Conservation (phyloP, 2,113 vertebrate species). For the Coptodon rendalli region DNA sequence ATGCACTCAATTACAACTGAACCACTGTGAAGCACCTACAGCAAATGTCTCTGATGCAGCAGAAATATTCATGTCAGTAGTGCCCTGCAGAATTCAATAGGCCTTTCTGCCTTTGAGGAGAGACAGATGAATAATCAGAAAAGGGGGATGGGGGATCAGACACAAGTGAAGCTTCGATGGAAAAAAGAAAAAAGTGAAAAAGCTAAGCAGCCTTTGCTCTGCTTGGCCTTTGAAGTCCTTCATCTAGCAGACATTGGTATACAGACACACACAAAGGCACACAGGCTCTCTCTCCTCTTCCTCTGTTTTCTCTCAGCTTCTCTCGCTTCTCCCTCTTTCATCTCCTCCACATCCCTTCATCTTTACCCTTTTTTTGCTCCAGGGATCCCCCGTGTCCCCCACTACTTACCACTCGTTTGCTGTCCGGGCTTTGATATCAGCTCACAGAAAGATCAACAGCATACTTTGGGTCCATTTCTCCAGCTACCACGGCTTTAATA, state of each 20-base stretch:
- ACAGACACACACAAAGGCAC: constrained; percentile 45
- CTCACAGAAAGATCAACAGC: constrained; percentile 54
- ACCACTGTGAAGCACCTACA: constrained; percentile 29
- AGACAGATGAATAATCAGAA: constrained; percentile 64
- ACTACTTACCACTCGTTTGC: constrained; percentile 53
- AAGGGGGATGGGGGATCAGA: constrained; percentile 18
- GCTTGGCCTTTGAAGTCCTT: constrained; percentile 62
- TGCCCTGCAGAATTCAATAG: constrained; percentile 54
- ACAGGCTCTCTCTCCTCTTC: constrained; percentile 9
- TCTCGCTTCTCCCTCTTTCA: constrained; percentile 45
- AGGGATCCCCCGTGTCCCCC: constrained; percentile 51
- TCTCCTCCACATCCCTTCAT: constrained; percentile 65
- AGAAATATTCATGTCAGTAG: constrained; percentile 65
- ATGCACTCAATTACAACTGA: constrained; percentile 46
- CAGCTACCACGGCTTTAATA: constrained; percentile 51
- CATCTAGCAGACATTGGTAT: constrained; percentile 44
- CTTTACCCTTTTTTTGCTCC: constrained; percentile 59
- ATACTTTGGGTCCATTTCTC: constrained; percentile 50
- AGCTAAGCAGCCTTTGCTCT: constrained; percentile 59
- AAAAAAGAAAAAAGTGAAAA: constrained; percentile 29
- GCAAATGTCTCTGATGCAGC: constrained; percentile 60
- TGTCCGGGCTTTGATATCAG: constrained; percentile 67
- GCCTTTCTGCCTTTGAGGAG: constrained; percentile 58
- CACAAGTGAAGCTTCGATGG: constrained; percentile 27
- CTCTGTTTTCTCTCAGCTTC: constrained; percentile 15